A percentile compares a stretch with the other conserved stretches of the same genome.
Evolutionary conservation across 2,797 vertebrate genomes (phyloP).

Genomic region (Bovichtus diacanthus): DNA sequence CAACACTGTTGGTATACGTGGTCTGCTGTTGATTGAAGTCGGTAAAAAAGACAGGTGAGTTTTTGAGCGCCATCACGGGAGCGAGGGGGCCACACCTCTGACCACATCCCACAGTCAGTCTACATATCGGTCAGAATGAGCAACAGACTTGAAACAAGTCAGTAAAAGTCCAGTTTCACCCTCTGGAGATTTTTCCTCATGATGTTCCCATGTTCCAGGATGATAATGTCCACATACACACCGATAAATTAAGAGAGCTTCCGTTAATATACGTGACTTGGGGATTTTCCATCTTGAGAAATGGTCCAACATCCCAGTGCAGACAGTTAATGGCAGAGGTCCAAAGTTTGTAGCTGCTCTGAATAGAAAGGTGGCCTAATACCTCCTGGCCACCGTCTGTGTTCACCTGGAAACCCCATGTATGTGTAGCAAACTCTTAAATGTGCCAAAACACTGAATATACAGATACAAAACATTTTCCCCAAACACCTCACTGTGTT

Average conservation of each 20-base stretch:
- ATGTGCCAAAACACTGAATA: conserved; percentile 41
- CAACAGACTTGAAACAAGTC: not conserved
- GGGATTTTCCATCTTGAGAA: conserved; percentile 18
- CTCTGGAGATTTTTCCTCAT: not conserved
- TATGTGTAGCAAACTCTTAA: conserved; percentile 2
- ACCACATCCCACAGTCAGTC: not conserved
- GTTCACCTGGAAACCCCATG: not conserved
- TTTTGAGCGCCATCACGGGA: not conserved
- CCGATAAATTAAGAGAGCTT: not conserved
- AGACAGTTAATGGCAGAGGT: conserved; percentile 32
- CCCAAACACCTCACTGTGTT: conserved; percentile 25
- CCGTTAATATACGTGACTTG: not conserved
- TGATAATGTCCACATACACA: conserved; percentile 1
- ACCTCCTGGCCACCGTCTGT: conserved; percentile 7
- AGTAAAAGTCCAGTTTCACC: conserved; percentile 13
- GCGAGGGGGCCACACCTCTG: not conserved
- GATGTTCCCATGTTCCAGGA: conserved; percentile 11
- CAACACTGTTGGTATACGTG: not conserved
- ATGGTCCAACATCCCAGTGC: conserved; percentile 33
- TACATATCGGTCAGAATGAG: not conserved
- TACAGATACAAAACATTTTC: conserved; percentile 33
- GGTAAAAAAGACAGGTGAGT: not conserved
- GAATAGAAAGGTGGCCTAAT: conserved; percentile 28
- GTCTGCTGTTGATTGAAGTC: not conserved
- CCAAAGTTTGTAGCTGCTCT: conserved; percentile 31